A percentile compares a stretch with the other conserved stretches of the same genome.
phyloP scores from a whole-genome alignment of 2,113 vertebrate genomes.

The Loxodonta africana region DNA sequence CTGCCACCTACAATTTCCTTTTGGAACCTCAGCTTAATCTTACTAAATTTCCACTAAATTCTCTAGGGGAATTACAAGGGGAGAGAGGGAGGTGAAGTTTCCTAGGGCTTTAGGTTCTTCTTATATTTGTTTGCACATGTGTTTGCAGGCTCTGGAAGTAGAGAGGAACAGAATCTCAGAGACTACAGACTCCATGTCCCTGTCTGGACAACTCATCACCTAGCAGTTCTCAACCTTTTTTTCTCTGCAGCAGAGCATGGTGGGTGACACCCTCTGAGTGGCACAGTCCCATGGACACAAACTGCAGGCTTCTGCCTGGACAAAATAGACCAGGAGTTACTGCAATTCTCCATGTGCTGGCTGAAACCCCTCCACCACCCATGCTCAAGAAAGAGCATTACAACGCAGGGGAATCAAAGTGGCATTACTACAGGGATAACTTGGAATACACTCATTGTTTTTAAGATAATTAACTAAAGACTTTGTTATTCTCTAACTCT shows the following conservation, averaged over 20 bases:
- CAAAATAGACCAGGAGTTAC: neutral
- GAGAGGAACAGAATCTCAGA: neutral
- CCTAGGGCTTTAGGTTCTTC: constrained; percentile 5
- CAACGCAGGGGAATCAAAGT: neutral
- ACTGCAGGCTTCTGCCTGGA: neutral
- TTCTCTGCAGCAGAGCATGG: neutral
- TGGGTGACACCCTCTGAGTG: neutral
- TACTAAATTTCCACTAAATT: constrained; percentile 27
- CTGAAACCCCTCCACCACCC: neutral
- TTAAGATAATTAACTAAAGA: neutral
- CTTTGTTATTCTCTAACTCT: neutral
- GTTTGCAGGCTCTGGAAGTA: neutral
- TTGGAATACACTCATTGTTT: neutral
- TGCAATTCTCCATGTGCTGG: neutral
- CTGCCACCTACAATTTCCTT: constrained; percentile 31
- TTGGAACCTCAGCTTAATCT: constrained; percentile 56
- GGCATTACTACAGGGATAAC: neutral
- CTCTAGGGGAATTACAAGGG: constrained; percentile 25
- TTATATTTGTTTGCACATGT: neutral
- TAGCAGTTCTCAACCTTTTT: neutral
- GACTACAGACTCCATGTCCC: neutral
- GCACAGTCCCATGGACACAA: neutral
- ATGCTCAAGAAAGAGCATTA: neutral
- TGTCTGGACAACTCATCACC: neutral
- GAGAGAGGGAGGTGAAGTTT: neutral